Percentiles rank a stretch among this genome's conserved stretches.
Conservation (phyloP, 1,140 invertebrate genomes). For the Agrypnia vestita region DNA sequence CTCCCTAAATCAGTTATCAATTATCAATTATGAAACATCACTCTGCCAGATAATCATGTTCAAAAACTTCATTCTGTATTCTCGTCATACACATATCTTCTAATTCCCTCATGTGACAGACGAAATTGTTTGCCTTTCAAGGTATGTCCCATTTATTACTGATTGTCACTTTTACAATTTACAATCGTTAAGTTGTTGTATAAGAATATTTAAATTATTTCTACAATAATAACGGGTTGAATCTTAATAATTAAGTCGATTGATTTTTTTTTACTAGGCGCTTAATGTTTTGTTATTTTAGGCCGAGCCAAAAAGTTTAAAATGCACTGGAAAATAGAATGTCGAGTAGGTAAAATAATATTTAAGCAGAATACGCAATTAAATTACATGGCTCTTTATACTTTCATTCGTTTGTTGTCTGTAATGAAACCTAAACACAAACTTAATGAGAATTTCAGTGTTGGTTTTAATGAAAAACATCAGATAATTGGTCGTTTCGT, state of each 20-base stretch:
- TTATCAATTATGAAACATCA: too few relatives aligned
- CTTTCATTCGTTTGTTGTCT: slow-evolving; percentile 29
- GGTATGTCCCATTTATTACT: too few relatives aligned
- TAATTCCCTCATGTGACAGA: too few relatives aligned
- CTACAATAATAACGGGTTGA: neutral
- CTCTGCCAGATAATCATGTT: too few relatives aligned
- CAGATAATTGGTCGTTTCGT: neutral
- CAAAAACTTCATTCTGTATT: too few relatives aligned
- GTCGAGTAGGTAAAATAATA: slow-evolving; percentile 3
- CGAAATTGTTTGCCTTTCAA: too few relatives aligned
- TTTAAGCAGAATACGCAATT: slow-evolving; percentile 24
- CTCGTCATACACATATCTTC: too few relatives aligned
- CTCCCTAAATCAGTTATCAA: too few relatives aligned
- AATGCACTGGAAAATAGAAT: neutral
- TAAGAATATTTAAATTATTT: too few relatives aligned
- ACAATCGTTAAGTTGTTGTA: too few relatives aligned
- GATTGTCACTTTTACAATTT: too few relatives aligned
- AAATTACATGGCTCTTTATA: slow-evolving; percentile 33
- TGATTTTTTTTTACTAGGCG: neutral
- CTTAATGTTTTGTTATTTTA: neutral
- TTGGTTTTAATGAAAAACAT: neutral
- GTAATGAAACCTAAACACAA: slow-evolving; percentile 28
- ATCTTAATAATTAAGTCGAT: neutral
- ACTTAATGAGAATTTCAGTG: neutral
- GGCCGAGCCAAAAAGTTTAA: neutral